These are phyloP conservation scores for Scytalopus superciliaris DNA, from an alignment of 2,113 vertebrate genomes.

Conservation along the genomic window DNA sequence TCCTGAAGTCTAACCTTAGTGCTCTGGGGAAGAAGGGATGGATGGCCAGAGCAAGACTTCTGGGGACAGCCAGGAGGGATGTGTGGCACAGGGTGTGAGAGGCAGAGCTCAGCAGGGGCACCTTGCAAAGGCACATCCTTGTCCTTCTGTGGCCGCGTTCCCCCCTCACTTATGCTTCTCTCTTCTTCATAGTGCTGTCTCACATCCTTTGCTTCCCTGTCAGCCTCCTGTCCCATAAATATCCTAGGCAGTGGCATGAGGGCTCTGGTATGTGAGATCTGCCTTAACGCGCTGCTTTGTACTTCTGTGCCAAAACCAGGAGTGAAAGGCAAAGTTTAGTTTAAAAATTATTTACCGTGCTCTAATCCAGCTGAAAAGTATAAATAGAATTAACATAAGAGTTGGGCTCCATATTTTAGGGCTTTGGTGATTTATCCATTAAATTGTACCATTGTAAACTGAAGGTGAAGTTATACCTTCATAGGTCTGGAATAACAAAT, in stretches of 20 bases:
- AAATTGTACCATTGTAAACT: neutral
- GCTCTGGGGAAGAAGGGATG: neutral
- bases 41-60: neutral
- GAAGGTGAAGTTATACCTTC: neutral
- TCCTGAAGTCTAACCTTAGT: neutral
- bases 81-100: neutral
- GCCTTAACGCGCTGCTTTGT: neutral
- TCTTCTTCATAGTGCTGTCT: neutral
- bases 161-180: neutral
- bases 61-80: neutral
- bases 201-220: neutral
- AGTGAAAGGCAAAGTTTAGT: neutral
- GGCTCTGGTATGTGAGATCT: neutral
- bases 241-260: rapidly evolving
- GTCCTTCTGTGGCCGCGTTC: rapidly evolving
- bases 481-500: neutral
- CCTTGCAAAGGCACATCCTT: neutral
- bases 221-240: neutral
- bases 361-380: neutral
- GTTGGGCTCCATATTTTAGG: neutral
- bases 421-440: neutral
- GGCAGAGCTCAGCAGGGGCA: rapidly evolving
- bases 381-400: neutral
- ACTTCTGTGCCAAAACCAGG: neutral
- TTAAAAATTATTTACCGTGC: neutral